phyloP scores from a whole-genome alignment of 2,888 invertebrate species.

The Ditylenchus weischeri region DNA sequence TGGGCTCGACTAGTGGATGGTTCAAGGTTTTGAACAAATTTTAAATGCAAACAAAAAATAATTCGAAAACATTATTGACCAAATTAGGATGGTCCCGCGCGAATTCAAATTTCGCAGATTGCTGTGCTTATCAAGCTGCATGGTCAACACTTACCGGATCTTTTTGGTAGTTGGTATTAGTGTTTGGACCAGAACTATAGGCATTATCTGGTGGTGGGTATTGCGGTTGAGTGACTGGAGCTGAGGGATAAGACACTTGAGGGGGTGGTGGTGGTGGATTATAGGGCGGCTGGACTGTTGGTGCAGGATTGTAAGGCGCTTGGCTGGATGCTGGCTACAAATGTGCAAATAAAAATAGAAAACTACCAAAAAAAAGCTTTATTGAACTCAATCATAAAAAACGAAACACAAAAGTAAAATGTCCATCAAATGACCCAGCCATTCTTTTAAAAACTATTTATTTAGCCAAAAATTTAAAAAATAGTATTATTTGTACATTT shows the following conservation, averaged over 20 bases:
- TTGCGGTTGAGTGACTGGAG: not conserved
- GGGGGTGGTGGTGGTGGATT: conserved; percentile 6
- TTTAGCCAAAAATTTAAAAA: no score
- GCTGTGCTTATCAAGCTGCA: no score
- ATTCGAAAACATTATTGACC: no score
- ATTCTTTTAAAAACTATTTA: not conserved
- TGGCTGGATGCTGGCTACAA: not conserved
- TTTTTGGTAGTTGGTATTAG: conserved; percentile 4
- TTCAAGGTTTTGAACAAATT: no score
- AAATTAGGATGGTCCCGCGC: no score
- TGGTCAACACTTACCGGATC: conserved; percentile 4
- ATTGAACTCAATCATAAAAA: not conserved
- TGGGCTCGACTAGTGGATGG: no score
- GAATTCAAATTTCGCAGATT: no score
- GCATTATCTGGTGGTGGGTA: not conserved
- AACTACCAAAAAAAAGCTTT: not conserved
- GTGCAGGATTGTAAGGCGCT: not conserved
- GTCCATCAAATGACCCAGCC: conserved; percentile 10
- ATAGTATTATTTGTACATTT: no score
- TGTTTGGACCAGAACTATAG: not conserved
- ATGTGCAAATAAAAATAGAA: not conserved
- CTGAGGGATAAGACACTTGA: not conserved
- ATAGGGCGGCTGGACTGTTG: not conserved
- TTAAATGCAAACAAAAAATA: no score
- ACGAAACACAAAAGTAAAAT: not conserved